phyloP scores from a whole-genome alignment of 2,888 invertebrate species.

The Volucella inanis region DNA sequence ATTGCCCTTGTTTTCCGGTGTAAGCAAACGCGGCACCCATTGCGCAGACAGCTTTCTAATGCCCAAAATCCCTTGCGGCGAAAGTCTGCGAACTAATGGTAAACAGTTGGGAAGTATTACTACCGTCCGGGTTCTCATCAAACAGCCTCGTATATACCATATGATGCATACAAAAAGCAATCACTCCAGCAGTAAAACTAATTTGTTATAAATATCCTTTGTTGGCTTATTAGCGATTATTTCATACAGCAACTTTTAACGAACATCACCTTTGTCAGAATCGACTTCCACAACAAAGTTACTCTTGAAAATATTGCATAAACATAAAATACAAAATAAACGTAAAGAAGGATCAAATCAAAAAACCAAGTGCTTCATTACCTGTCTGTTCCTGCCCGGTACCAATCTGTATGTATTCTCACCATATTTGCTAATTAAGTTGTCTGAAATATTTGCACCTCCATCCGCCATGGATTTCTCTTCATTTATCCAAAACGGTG shows the following conservation, averaged over 20 bases:
- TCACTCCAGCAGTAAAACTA: too few relatives aligned
- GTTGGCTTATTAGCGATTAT: neutral
- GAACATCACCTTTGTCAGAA: neutral
- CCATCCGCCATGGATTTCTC: slow-evolving; percentile 33
- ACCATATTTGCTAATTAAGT: slow-evolving; percentile 59
- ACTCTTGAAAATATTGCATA: slow-evolving; percentile 6
- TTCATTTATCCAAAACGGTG: slow-evolving; percentile 42
- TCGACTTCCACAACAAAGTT: neutral
- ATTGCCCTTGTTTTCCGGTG: too few relatives aligned
- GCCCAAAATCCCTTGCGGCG: too few relatives aligned
- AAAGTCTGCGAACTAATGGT: too few relatives aligned
- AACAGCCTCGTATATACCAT: too few relatives aligned
- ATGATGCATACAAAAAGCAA: too few relatives aligned
- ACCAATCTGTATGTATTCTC: slow-evolving; percentile 3
- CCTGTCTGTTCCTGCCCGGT: neutral
- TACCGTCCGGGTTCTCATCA: too few relatives aligned
- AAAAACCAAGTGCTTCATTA: neutral
- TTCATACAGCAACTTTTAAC: neutral
- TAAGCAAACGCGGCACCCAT: too few relatives aligned
- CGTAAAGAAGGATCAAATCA: slow-evolving; percentile 15
- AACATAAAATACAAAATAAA: too few relatives aligned
- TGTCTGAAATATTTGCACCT: slow-evolving; percentile 50
- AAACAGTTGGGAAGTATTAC: too few relatives aligned
- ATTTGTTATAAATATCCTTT: too few relatives aligned
- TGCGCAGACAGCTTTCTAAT: too few relatives aligned